phyloP scores from a whole-genome alignment of 2,797 vertebrate genomes.

The Pantherophis alleghaniensis region DNA sequence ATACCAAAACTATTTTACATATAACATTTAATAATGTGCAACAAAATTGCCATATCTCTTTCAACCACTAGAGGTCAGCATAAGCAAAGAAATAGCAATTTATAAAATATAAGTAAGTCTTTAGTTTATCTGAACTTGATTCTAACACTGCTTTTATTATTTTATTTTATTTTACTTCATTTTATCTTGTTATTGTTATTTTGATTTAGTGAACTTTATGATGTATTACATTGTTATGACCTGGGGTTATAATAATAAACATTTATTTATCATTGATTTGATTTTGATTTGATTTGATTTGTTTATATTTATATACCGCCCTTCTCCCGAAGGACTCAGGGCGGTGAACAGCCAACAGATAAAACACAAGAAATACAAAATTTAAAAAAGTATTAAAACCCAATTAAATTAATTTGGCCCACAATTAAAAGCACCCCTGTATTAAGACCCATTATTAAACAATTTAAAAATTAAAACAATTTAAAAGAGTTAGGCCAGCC shows the following conservation, averaged over 20 bases:
- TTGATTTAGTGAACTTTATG: not conserved
- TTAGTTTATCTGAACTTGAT: not conserved
- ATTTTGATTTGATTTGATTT: too few species aligned
- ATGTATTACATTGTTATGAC: not conserved
- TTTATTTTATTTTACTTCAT: not conserved
- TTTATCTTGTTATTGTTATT: not conserved
- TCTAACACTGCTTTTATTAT: not conserved
- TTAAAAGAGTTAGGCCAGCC: too few species aligned
- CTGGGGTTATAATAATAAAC: not conserved
- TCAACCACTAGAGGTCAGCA: slow-evolving; percentile 53
- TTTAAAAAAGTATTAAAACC: too few species aligned
- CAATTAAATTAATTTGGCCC: too few species aligned
- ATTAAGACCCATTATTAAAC: too few species aligned
- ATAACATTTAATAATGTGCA: not conserved
- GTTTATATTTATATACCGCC: too few species aligned
- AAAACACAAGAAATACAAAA: too few species aligned
- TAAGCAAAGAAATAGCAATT: slow-evolving; percentile 27
- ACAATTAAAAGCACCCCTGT: too few species aligned
- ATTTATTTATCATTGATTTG: not conserved
- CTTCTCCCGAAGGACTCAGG: too few species aligned
- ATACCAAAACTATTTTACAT: not conserved
- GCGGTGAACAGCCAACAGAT: too few species aligned
- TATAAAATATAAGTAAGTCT: not conserved
- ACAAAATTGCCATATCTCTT: not conserved
- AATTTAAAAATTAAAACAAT: too few species aligned